Evolutionary conservation across 2,888 invertebrate species (phyloP), one percentile per base, ranked within the genome.

Genomic region (Nebria salina): DNA sequence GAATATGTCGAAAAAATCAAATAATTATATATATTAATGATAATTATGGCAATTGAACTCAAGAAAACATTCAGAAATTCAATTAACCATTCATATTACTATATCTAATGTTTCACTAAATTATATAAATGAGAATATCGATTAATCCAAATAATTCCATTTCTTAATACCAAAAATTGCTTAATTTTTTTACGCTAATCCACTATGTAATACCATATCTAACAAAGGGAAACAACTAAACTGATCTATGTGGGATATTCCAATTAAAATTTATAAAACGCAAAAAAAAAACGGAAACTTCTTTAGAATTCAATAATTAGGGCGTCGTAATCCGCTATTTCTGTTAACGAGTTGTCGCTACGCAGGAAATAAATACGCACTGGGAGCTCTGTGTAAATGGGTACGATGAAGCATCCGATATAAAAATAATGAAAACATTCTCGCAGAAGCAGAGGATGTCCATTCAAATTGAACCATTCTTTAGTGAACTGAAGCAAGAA

Each of bases 401-500:
- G 54, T 11, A 54, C 13, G 54, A 54, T 54, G 54, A 54, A 54
- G 54, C 54, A 8, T 54, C 65, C 66, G 65, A 76, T 76, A 76
- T 76, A 76, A 65, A 76, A 76, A 76, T 76, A 65, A 65, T 15
- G 76, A 34, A 64, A 76, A 65, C 76, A 65, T 76, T 65, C 75
- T 75, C 11, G 54, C 54, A 2, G 54, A 54, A 8, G 54, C 54
- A 15, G 25, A 75, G 64, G 75, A 64, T 54, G 75, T 25, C 76
- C 76, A 76, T 76, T 76, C 76, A 76, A 65, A 76, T 76, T 76
- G 65, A 20, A 65, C 76, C 76, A 76, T 76, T 76, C 25, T 76
- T 76, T 76, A 76, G 76, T 26, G 65, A 65, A 65, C 26, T 76
- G 65, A 76, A 70, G 70, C 70, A 70, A 34, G 20, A 8, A 70